Conservation (phyloP, 2,888 invertebrate genomes). For the Coleophora deauratella region DNA sequence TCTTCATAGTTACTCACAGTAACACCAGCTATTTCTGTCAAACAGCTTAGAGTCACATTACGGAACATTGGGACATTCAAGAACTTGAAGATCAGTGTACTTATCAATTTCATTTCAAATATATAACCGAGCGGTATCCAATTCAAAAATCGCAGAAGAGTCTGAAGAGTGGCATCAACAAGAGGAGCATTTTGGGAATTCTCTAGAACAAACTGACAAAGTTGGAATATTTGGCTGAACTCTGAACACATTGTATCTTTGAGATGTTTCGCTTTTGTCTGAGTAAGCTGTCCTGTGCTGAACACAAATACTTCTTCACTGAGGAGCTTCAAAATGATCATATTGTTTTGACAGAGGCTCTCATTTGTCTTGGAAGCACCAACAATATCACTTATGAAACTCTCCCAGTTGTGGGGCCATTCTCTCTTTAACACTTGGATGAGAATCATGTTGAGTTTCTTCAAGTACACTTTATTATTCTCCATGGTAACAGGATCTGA, state of each 20-base stretch:
- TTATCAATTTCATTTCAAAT: constrained; percentile 98
- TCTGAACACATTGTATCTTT: constrained; percentile 99
- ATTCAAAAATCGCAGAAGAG: constrained; percentile 95
- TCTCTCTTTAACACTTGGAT: constrained; percentile 99
- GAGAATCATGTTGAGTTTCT: constrained; percentile 98
- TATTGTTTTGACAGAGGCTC: constrained; percentile 99
- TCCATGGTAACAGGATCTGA: constrained; percentile 93
- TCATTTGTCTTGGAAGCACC: constrained; percentile 99
- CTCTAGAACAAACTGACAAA: constrained; percentile 98
- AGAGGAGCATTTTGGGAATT: constrained; percentile 97
- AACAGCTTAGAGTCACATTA: constrained; percentile 97
- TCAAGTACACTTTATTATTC: constrained; percentile 95
- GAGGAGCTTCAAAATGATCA: constrained; percentile 96
- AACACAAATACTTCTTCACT: constrained; percentile 99
- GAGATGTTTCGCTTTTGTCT: constrained; percentile 98
- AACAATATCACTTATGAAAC: constrained; percentile 99
- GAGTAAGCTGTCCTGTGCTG: constrained; percentile 97
- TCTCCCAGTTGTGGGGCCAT: constrained; percentile 99
- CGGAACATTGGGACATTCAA: constrained; percentile 97
- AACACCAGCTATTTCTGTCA: constrained; percentile 98
- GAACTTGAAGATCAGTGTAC: constrained; percentile 96
- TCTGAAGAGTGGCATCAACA: constrained; percentile 96
- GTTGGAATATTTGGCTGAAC: constrained; percentile 97
- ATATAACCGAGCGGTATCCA: constrained; percentile 99
- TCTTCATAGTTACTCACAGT: constrained; percentile 93